phyloP scores from a whole-genome alignment of 2,113 vertebrate species.

The Salvelinus alpinus region DNA sequence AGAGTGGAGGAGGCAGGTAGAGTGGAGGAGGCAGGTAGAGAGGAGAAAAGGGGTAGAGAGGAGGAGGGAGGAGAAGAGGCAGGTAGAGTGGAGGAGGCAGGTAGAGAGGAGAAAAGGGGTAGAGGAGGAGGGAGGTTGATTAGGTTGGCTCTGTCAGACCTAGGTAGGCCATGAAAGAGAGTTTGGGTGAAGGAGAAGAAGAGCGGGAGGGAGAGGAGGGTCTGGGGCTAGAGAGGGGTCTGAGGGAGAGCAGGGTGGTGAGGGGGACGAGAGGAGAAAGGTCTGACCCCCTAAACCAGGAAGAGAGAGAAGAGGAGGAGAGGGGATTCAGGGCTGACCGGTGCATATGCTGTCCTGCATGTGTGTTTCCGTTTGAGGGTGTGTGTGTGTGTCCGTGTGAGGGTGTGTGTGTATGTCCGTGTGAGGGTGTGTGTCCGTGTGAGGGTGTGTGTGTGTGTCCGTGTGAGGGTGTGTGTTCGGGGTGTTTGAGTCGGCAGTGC shows the following conservation, averaged over 20 bases:
- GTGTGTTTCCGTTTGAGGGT: constrained; percentile 55
- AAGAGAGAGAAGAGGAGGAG: constrained; percentile 73
- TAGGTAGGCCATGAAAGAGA: constrained; percentile 94
- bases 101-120: constrained; percentile 22
- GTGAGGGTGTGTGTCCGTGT: constrained; percentile 51
- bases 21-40: constrained; percentile 4
- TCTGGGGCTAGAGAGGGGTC: constrained; percentile 42
- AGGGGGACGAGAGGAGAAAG: constrained; percentile 94
- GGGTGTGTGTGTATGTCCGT: not conserved
- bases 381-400: constrained; percentile 57
- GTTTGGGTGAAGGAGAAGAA: constrained; percentile 81
- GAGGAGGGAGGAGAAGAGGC: too few species aligned
- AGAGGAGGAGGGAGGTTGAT: constrained; percentile 18
- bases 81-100: not conserved
- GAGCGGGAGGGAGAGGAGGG: constrained; percentile 49
- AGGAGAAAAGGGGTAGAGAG: not conserved
- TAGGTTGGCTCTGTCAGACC: constrained; percentile 87
- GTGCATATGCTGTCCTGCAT: constrained; percentile 65
- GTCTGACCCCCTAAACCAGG: constrained; percentile 84
- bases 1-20: not conserved
- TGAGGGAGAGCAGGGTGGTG: constrained; percentile 77
- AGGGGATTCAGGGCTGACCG: constrained; percentile 55
- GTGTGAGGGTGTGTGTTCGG: constrained; percentile 51
- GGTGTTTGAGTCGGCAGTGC: constrained; percentile 98
- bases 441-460: constrained; percentile 61